Conservation (phyloP, 2,888 invertebrate species). For the Coelopa pilipes region DNA sequence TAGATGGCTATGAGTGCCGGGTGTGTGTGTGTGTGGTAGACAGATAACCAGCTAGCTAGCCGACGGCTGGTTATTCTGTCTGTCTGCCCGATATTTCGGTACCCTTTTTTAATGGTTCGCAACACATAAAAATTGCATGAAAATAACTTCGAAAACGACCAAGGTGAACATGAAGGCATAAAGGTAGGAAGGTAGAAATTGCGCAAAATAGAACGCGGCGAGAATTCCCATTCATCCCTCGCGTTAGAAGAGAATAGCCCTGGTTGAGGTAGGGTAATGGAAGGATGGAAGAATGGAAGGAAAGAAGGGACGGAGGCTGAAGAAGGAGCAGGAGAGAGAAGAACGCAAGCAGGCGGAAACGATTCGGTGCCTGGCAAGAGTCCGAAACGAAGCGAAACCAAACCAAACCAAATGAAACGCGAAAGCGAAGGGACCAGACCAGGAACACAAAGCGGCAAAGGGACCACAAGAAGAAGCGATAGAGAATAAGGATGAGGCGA, state of each 20-base stretch:
- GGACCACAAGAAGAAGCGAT: background rate
- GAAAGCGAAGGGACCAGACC: background rate
- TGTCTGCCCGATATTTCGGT: background rate
- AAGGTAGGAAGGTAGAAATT: conserved; percentile 10
- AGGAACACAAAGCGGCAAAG: background rate
- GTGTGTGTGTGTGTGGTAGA: background rate
- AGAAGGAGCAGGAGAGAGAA: too few relatives aligned
- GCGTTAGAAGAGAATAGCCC: too few relatives aligned
- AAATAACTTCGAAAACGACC: conserved; percentile 11
- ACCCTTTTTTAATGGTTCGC: conserved; percentile 19
- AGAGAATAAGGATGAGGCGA: background rate
- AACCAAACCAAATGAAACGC: background rate
- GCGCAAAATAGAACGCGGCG: conserved; percentile 10
- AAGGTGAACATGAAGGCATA: background rate
- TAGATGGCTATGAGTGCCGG: background rate
- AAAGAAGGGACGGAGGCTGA: too few relatives aligned
- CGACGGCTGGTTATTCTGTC: too few relatives aligned
- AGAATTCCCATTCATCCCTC: background rate
- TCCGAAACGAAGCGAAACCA: background rate
- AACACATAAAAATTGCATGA: conserved; percentile 26
- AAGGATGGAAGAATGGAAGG: too few relatives aligned
- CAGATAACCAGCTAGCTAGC: too few relatives aligned
- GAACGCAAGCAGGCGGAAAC: too few relatives aligned
- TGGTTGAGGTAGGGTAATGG: background rate
- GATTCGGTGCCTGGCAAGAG: conserved; percentile 23